Percentiles rank a stretch among this genome's conserved stretches.
phyloP scores from a whole-genome alignment of 2,888 invertebrate species.

The Tricholauxania praeusta region DNA sequence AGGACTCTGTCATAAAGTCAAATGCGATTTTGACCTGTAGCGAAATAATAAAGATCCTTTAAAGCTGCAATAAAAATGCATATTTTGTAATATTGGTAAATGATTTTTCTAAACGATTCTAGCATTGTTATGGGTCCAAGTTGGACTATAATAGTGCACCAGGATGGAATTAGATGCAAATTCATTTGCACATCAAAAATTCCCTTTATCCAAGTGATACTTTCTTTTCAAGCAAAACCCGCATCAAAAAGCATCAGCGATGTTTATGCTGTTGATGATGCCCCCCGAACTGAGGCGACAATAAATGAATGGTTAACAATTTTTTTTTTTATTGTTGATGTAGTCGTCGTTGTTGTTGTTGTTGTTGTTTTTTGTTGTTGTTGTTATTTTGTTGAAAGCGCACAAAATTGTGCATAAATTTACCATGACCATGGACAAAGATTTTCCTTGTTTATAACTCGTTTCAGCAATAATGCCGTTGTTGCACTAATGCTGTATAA shows the following conservation, averaged over 20 bases:
- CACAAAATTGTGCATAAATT: constrained; percentile 64
- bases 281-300: constrained; percentile 16
- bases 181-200: too few relatives aligned
- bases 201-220: too few relatives aligned
- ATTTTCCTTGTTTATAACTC: not conserved
- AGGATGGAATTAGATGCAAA: too few relatives aligned
- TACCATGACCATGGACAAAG: constrained; percentile 63
- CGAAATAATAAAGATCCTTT: too few relatives aligned
- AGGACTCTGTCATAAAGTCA: too few relatives aligned
- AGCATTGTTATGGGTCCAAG: too few relatives aligned
- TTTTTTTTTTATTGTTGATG: constrained; percentile 17
- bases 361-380: constrained; percentile 25
- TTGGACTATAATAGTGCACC: too few relatives aligned
- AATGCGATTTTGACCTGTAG: too few relatives aligned
- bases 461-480: not conserved
- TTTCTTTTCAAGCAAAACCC: not conserved
- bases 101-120: too few relatives aligned
- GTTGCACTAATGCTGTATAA: not conserved
- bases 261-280: not conserved
- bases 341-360: too few relatives aligned
- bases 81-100: too few relatives aligned
- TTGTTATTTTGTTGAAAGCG: constrained; percentile 58
- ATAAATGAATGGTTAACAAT: constrained; percentile 29
- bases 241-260: not conserved
- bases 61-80: too few relatives aligned